These are phyloP conservation scores for Serripes groenlandicus DNA, from an alignment of 2,888 invertebrate genomes.

Conservation along the genomic window DNA sequence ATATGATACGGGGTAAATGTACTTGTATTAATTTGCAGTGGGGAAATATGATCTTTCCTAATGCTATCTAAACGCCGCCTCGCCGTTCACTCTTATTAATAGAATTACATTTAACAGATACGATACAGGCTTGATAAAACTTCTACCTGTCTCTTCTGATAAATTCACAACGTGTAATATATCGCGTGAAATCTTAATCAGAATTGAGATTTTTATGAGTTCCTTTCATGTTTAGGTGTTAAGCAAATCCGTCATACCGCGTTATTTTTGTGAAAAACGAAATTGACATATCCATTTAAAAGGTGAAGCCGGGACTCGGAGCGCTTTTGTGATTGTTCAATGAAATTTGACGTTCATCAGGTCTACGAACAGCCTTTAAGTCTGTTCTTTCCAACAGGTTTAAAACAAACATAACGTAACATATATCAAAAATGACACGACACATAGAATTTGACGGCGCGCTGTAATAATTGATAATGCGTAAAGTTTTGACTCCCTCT, in stretches of 20 bases:
- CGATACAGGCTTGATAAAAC: neutral
- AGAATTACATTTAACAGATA: slow-evolving; percentile 5
- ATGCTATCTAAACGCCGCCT: neutral
- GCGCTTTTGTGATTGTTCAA: neutral
- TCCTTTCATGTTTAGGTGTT: slow-evolving; percentile 52
- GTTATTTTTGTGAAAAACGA: slow-evolving; percentile 25
- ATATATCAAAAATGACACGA: slow-evolving; percentile 62
- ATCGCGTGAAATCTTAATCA: slow-evolving; percentile 35
- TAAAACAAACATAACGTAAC: slow-evolving; percentile 68
- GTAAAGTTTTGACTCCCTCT: slow-evolving; percentile 41
- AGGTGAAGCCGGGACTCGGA: slow-evolving; percentile 12
- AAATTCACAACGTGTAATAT: slow-evolving; percentile 9
- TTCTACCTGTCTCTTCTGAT: neutral
- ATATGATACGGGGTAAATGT: neutral
- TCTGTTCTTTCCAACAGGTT: slow-evolving; percentile 36
- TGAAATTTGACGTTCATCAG: slow-evolving; percentile 25
- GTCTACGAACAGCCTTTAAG: slow-evolving; percentile 45
- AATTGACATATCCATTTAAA: slow-evolving; percentile 66
- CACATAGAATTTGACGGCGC: slow-evolving; percentile 62
- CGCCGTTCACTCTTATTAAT: neutral
- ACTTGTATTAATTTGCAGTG: neutral
- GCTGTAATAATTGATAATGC: slow-evolving; percentile 61
- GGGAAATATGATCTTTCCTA: neutral
- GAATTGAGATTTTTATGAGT: slow-evolving; percentile 44
- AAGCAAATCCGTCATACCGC: slow-evolving; percentile 47